Percentiles rank a stretch among this genome's conserved stretches.
Evolutionary conservation across 2,888 invertebrate species (phyloP).

Genomic region (Drosophila melanosoma): DNA sequence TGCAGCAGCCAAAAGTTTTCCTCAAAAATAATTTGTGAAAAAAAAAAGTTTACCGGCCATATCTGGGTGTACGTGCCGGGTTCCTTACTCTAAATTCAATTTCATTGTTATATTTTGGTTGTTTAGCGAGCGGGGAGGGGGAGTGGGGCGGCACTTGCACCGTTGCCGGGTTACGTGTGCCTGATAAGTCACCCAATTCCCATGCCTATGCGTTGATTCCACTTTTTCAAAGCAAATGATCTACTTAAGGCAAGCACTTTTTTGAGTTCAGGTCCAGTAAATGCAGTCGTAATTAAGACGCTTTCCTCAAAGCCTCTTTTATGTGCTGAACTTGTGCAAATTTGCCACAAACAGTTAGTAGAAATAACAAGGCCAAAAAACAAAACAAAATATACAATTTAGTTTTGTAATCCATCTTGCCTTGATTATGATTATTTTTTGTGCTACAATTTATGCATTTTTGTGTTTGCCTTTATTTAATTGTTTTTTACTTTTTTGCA

Average conservation of each 20-base stretch:
- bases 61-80: constrained; percentile 69
- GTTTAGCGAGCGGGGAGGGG: not conserved
- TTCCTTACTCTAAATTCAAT: constrained; percentile 77
- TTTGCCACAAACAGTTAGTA: not conserved
- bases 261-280: constrained; percentile 7
- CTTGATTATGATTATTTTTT: not conserved
- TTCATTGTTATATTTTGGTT: constrained; percentile 65
- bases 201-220: constrained; percentile 27
- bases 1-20: constrained; percentile 63
- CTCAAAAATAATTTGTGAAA: constrained; percentile 75
- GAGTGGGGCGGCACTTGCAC: not conserved
- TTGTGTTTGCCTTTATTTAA: not conserved
- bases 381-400: not conserved
- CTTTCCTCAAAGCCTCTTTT: not conserved
- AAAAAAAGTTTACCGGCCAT: constrained; percentile 70
- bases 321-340: not conserved
- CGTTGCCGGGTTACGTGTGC: constrained; percentile 57
- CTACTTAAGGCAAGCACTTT: constrained; percentile 32
- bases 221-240: constrained; percentile 32
- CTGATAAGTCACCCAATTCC: constrained; percentile 26
- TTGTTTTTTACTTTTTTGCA: not conserved
- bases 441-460: not conserved
- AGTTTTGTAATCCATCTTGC: not conserved
- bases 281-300: constrained; percentile 3
- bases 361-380: not conserved